phyloP scores from a whole-genome alignment of 2,888 invertebrate genomes.

The Hirtodrosophila trivittata region DNA sequence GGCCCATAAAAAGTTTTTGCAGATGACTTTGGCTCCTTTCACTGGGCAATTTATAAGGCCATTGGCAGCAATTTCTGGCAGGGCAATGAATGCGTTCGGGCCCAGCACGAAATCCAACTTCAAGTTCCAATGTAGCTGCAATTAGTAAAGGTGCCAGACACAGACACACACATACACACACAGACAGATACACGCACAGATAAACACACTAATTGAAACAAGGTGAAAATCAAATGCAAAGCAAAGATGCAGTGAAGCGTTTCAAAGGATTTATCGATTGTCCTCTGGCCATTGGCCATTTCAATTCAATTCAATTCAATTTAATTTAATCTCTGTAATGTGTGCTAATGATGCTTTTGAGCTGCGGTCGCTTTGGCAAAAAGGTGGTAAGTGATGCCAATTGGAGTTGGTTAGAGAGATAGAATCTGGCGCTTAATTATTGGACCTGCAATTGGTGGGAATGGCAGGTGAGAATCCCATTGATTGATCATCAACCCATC shows the following conservation, averaged over 20 bases:
- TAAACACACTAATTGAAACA: conserved; percentile 42
- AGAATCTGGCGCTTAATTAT: conserved; percentile 15
- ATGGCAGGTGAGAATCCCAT: too few species aligned
- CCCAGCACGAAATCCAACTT: conserved; percentile 5
- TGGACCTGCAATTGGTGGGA: conserved; percentile 27
- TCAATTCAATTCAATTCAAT: conserved; percentile 73
- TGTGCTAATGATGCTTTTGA: conserved; percentile 67
- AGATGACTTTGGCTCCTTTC: conserved; percentile 55
- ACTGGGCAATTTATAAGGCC: conserved; percentile 61
- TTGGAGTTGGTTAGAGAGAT: too few species aligned
- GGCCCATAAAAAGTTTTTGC: conserved; percentile 63
- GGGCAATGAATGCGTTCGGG: conserved; percentile 16
- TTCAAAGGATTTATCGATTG: conserved; percentile 45
- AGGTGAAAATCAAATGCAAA: conserved; percentile 49
- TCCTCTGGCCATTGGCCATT: conserved; percentile 52
- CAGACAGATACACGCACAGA: background rate
- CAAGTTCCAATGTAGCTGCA: conserved; percentile 31
- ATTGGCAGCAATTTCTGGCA: conserved; percentile 59
- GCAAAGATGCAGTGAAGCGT: conserved; percentile 36
- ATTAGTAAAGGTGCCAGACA: conserved; percentile 49
- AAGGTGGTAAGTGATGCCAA: background rate
- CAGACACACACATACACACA: conserved; percentile 10
- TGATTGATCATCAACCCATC: conserved; percentile 31
- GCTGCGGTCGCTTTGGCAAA: conserved; percentile 28
- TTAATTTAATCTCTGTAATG: conserved; percentile 70